Percentiles rank a stretch among this genome's conserved stretches.
phyloP scores from a whole-genome alignment of 1,140 invertebrate genomes.

The Anthonomus grandis region DNA sequence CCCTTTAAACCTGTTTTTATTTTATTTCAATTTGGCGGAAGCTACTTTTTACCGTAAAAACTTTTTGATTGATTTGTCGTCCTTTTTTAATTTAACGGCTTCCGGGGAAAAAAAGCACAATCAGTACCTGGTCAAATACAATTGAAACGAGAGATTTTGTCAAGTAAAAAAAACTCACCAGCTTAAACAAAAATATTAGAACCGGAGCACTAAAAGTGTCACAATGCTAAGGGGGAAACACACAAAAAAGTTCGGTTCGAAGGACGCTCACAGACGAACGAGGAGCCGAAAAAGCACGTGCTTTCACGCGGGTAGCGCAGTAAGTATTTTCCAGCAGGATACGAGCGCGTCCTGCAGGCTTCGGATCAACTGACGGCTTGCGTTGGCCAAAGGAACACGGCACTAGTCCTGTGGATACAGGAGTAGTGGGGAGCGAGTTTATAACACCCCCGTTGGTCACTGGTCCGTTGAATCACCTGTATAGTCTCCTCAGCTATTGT shows the following conservation, averaged over 20 bases:
- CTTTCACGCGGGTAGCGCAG: constrained; percentile 15
- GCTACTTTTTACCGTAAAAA: constrained; percentile 11
- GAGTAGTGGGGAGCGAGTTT: constrained; percentile 18
- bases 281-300: constrained; percentile 21
- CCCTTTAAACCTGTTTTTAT: no score
- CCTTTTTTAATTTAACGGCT: constrained; percentile 10
- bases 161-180: background rate
- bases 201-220: background rate
- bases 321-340: constrained; percentile 12
- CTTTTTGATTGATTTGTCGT: constrained; percentile 11
- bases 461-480: constrained; percentile 10
- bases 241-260: background rate
- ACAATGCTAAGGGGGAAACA: background rate
- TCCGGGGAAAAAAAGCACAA: constrained; percentile 9
- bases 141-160: constrained; percentile 2
- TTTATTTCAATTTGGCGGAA: background rate
- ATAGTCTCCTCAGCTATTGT: constrained; percentile 2
- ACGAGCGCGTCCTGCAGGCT: constrained; percentile 20
- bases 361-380: constrained; percentile 24
- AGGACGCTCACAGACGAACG: background rate
- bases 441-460: constrained; percentile 28
- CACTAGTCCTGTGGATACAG: constrained; percentile 16
- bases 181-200: background rate
- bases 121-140: constrained; percentile 1
- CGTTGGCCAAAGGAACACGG: constrained; percentile 18